Conservation (phyloP, 2,888 invertebrate species). For the Hypercompe scribonia region DNA sequence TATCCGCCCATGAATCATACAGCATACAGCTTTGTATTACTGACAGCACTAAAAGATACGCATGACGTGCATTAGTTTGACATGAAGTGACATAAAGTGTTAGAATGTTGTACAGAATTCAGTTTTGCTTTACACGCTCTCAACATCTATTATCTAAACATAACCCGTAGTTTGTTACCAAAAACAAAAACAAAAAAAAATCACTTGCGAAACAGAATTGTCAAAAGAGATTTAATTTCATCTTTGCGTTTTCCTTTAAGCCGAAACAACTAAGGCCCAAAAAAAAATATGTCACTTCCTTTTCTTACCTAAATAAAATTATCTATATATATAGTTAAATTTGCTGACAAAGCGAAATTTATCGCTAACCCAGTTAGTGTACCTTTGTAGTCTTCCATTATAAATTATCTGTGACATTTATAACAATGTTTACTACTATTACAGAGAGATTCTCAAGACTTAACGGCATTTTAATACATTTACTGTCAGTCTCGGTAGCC, state of each 20-base stretch:
- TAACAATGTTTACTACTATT: neutral
- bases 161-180: neutral
- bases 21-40: too few relatives aligned
- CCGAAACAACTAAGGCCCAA: neutral
- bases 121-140: neutral
- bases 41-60: too few relatives aligned
- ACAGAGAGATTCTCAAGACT: neutral
- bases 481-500: constrained; percentile 2
- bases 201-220: too few relatives aligned
- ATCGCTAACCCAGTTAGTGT: neutral
- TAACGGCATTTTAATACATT: constrained; percentile 3
- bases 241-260: neutral
- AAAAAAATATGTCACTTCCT: neutral
- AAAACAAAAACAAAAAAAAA: neutral
- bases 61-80: too few relatives aligned
- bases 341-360: neutral
- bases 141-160: neutral
- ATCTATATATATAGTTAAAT: neutral
- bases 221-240: too few relatives aligned
- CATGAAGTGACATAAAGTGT: too few relatives aligned
- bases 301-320: neutral
- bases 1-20: too few relatives aligned
- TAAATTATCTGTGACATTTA: neutral
- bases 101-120: too few relatives aligned
- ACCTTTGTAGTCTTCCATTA: neutral